Evolutionary conservation across 2,113 vertebrate genomes (phyloP).

Genomic region (Morone chrysops): DNA sequence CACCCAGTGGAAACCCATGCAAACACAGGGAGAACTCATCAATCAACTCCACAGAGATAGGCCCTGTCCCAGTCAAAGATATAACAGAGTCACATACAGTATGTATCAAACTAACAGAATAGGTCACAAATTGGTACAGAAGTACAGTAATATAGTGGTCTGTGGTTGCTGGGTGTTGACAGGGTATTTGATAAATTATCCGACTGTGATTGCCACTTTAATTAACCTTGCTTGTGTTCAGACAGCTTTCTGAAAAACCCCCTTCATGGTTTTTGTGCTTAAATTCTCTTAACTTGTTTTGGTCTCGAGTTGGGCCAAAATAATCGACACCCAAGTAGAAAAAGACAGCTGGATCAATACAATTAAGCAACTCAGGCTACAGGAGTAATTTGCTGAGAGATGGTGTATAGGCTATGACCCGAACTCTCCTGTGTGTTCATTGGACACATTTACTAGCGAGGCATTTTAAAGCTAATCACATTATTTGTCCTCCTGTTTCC

Average conservation of each 20-base stretch:
- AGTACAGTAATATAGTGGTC: neutral
- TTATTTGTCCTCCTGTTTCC: conserved; percentile 43
- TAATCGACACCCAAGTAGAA: conserved; percentile 26
- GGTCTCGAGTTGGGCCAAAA: conserved; percentile 34
- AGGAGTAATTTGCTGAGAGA: conserved; percentile 47
- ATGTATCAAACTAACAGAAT: neutral
- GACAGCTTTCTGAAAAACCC: neutral
- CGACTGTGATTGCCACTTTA: neutral
- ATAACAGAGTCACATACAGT: neutral
- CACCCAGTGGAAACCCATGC: too few species aligned
- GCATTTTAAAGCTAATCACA: conserved; percentile 21
- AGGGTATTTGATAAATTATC: neutral
- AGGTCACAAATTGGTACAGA: too few species aligned
- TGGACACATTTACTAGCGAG: conserved; percentile 20
- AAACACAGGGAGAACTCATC: too few species aligned
- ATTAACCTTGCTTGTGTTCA: conserved; percentile 9
- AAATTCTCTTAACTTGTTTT: conserved; percentile 28
- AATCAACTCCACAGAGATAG: too few species aligned
- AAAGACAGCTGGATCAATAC: conserved; percentile 61
- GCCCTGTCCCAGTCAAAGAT: too few species aligned
- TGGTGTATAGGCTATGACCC: conserved; percentile 36
- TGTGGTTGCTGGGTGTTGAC: neutral
- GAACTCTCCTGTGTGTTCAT: conserved; percentile 23
- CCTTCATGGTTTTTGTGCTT: conserved; percentile 19
- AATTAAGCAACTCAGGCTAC: conserved; percentile 51